Evolutionary conservation across 2,888 invertebrate genomes (phyloP).

Genomic region (Calameuta pallipes): DNA sequence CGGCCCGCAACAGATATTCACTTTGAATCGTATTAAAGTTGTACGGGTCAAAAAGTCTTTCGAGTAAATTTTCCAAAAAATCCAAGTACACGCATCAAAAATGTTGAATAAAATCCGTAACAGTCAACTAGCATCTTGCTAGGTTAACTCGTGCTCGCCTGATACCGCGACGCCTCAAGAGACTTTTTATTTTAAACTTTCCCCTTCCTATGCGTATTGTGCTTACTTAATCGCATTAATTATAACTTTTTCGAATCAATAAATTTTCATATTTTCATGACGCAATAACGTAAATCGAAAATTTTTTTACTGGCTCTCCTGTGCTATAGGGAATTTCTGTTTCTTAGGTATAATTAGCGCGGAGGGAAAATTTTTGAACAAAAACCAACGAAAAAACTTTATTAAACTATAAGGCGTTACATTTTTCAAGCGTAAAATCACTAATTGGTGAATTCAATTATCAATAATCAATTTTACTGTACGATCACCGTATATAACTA

Average conservation of each 20-base stretch:
- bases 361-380: not conserved
- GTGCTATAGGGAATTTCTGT: not conserved
- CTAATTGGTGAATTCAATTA: not conserved
- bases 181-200: not conserved
- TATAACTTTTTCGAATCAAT: not conserved
- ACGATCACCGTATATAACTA: not conserved
- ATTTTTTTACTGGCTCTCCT: not conserved
- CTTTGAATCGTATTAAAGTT: not conserved
- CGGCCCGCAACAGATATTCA: not conserved
- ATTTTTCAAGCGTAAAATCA: not conserved
- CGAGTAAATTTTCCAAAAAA: conserved; percentile 2
- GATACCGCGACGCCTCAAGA: not conserved
- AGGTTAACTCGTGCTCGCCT: not conserved
- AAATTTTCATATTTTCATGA: not conserved
- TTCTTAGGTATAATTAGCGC: not conserved
- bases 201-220: not conserved
- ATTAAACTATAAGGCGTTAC: not conserved
- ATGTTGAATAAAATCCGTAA: not conserved
- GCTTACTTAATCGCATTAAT: not conserved
- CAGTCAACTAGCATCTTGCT: conserved; percentile 6
- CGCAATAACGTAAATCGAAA: not conserved
- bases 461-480: not conserved
- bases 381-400: not conserved
- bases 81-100: conserved; percentile 1
- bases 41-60: conserved; percentile 5